Conservation (phyloP, 2,113 vertebrate genomes). For the Leucosticte australis region DNA sequence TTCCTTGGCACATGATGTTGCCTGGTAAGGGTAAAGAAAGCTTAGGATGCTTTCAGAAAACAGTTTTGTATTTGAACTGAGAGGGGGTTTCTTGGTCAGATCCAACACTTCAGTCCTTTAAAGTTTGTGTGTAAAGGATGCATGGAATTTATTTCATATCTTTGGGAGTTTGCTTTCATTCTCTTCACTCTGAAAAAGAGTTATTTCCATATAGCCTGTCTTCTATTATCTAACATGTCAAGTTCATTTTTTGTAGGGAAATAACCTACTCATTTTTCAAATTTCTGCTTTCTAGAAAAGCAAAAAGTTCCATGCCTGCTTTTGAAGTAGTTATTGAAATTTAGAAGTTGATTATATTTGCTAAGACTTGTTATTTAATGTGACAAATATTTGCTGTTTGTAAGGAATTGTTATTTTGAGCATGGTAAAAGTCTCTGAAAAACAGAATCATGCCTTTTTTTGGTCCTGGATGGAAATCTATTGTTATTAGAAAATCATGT, state of each 20-base stretch:
- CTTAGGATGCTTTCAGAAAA: not conserved
- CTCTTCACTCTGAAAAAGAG: not conserved
- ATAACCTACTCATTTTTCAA: not conserved
- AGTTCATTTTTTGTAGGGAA: not conserved
- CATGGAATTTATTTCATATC: not conserved
- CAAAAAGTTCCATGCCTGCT: not conserved
- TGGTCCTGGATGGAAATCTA: not conserved
- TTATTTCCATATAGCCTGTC: not conserved
- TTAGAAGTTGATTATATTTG: not conserved
- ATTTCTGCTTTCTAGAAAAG: not conserved
- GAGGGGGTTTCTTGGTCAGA: not conserved
- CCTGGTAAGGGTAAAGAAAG: not conserved
- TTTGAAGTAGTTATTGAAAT: not conserved
- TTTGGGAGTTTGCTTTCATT: not conserved
- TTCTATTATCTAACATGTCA: not conserved
- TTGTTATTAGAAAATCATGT: not conserved
- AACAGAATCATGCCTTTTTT: not conserved
- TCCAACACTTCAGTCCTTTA: not conserved
- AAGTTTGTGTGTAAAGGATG: not conserved
- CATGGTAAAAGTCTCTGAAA: not conserved
- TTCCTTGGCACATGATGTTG: not conserved
- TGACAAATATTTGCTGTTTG: not conserved
- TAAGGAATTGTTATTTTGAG: not conserved
- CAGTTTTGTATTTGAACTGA: not conserved
- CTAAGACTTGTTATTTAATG: not conserved